A percentile compares a stretch with the other conserved stretches of the same genome.
These are phyloP conservation scores for Diogma glabrata DNA, from an alignment of 2,888 invertebrate species.

Conservation along the genomic window DNA sequence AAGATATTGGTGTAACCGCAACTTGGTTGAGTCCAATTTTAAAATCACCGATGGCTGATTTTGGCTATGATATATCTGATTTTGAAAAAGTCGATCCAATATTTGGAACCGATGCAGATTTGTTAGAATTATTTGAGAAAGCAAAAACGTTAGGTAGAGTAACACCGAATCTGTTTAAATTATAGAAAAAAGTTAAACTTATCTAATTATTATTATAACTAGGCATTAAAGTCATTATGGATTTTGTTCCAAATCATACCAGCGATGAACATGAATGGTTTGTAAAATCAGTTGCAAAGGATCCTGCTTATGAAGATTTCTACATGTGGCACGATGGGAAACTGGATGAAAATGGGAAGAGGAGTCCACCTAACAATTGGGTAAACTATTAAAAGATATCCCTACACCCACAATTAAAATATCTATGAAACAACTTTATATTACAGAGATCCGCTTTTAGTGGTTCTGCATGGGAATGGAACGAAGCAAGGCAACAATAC, in stretches of 20 bases:
- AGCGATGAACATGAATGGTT: constrained; percentile 51
- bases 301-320: constrained; percentile 52
- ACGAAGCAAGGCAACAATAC: constrained; percentile 49
- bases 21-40: constrained; percentile 61
- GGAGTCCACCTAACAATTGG: constrained; percentile 65
- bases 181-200: too few species aligned
- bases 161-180: not conserved
- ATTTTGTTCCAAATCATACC: constrained; percentile 44
- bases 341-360: constrained; percentile 22
- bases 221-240: constrained; percentile 34
- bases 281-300: constrained; percentile 42
- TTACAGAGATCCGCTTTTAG: constrained; percentile 43
- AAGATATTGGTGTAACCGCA: constrained; percentile 52
- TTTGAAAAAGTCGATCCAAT: constrained; percentile 53
- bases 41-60: constrained; percentile 55
- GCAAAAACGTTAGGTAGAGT: too few species aligned
- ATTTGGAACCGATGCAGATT: constrained; percentile 60
- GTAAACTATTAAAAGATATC: constrained; percentile 37
- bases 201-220: too few species aligned
- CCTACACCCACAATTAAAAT: not conserved
- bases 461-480: constrained; percentile 64
- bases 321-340: constrained; percentile 48
- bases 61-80: constrained; percentile 66
- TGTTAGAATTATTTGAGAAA: constrained; percentile 46
- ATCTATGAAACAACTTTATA: too few species aligned